Evolutionary conservation across 2,113 vertebrate species (phyloP), one percentile per base, ranked within the genome.

Genomic region (Odocoileus hemionus): DNA sequence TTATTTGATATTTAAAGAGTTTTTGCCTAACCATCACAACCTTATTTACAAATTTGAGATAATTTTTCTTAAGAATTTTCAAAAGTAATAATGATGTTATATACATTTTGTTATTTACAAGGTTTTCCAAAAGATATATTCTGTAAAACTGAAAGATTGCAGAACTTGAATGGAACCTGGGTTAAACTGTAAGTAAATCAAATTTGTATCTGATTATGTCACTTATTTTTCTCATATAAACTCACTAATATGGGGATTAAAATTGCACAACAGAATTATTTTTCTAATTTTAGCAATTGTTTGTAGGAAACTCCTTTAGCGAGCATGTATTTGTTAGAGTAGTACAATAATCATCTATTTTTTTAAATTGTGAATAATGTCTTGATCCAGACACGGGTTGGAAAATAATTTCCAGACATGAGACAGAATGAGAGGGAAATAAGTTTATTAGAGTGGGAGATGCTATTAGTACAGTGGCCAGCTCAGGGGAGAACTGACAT

Each of bases 371-470:
- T 60, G 17, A 58, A n/a, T 67, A 70, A 36, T 70, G 19, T 70
- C 9, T 0, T 70, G n/a, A n/a, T 70, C 19, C 21, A 10, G 19
- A 19, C n/a, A 5, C 1, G 1, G 36, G n/a, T 23, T 70, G n/a
- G 64, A 70, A 70, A 70, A 36, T 70, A 36, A 36, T 70, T 70
- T 70, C 19, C 64, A 70, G 64, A 36, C 64, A 70, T 70, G n/a
- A 70, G 10, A 70, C 19, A 70, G n/a, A 70, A 70, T 36, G 19
- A 70, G 17, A 67, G 19, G 64, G n/a, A 70, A 70, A 70, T 36
- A 70, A 70, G 12, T 36, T 70, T 12, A 36, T 70, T 36, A 70
- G n/a, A 36, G 9, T 70, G n/a, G 17, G n/a, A 36, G n/a, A 36
- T 70, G 64, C n/a, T 70, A 2, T 70, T 36, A 23, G 17, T 12